These are phyloP conservation scores for Setipinna tenuifilis DNA, from an alignment of 2,797 vertebrate species.

Conservation along the genomic window DNA sequence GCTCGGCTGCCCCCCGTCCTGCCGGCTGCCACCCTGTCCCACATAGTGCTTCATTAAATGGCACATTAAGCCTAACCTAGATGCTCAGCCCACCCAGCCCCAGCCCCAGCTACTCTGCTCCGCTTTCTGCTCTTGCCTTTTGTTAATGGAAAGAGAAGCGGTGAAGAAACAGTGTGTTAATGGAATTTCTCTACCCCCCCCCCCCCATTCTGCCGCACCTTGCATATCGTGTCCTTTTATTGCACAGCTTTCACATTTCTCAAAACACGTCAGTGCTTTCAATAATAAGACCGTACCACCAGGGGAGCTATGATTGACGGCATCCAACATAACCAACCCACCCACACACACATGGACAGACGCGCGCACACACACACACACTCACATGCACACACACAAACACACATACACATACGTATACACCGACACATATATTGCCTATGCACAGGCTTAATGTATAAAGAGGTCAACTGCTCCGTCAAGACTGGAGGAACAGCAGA, in stretches of 20 bases:
- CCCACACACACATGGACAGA: neutral
- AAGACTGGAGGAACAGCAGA: neutral
- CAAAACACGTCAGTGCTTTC: neutral
- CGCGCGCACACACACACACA: slow-evolving; percentile 1
- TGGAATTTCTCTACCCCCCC: neutral
- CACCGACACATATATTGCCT: neutral
- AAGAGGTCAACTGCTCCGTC: neutral
- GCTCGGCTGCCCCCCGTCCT: neutral
- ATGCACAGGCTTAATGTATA: neutral
- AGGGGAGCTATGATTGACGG: neutral
- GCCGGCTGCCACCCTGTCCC: neutral
- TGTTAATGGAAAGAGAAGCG: neutral
- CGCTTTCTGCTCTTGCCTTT: neutral
- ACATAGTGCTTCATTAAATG: neutral
- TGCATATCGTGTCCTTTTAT: too few species aligned
- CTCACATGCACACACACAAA: neutral
- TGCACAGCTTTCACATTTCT: neutral
- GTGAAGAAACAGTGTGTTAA: neutral
- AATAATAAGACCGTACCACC: neutral
- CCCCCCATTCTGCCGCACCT: too few species aligned
- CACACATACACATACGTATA: neutral
- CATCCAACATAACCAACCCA: neutral
- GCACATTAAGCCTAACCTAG: slow-evolving; percentile 18
- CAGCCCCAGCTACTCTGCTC: neutral
- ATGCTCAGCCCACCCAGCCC: neutral